Conservation (phyloP, 2,797 vertebrate species). For the Bovichtus variegatus region DNA sequence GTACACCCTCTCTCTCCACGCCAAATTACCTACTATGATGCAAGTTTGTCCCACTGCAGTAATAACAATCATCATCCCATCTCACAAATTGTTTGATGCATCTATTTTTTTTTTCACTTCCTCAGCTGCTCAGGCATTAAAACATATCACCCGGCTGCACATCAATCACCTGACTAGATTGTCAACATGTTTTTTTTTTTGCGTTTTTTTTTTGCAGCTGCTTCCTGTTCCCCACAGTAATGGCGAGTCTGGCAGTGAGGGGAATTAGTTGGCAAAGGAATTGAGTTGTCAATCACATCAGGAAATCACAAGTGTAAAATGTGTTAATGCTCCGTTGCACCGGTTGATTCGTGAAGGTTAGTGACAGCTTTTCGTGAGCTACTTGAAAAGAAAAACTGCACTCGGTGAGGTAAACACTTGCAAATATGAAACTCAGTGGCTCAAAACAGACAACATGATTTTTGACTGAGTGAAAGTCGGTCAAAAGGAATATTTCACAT, state of each 20-base stretch:
- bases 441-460: not conserved
- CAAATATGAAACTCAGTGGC: conserved; percentile 16
- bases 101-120: conserved; percentile 42
- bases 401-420: conserved; percentile 1
- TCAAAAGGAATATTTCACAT: not conserved
- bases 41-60: not conserved
- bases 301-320: conserved; percentile 61
- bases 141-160: conserved; percentile 47
- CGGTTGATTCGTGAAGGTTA: conserved; percentile 37
- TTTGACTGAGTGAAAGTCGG: not conserved
- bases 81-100: conserved; percentile 31
- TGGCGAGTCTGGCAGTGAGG: conserved; percentile 34
- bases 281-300: conserved; percentile 67
- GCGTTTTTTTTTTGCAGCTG: conserved; percentile 11
- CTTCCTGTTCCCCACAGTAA: conserved; percentile 48
- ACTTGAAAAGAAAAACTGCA: not conserved
- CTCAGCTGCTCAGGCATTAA: conserved; percentile 45
- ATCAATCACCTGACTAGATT: conserved; percentile 63
- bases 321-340: conserved; percentile 59
- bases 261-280: conserved; percentile 38
- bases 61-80: conserved; percentile 50
- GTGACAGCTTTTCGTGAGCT: conserved; percentile 40
- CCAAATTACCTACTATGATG: not conserved
- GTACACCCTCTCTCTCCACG: not conserved
- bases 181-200: conserved; percentile 21